Evolutionary conservation across 92 coral and sea anemone genomes (phyloP).

Genomic region (Meandrina meandrites): DNA sequence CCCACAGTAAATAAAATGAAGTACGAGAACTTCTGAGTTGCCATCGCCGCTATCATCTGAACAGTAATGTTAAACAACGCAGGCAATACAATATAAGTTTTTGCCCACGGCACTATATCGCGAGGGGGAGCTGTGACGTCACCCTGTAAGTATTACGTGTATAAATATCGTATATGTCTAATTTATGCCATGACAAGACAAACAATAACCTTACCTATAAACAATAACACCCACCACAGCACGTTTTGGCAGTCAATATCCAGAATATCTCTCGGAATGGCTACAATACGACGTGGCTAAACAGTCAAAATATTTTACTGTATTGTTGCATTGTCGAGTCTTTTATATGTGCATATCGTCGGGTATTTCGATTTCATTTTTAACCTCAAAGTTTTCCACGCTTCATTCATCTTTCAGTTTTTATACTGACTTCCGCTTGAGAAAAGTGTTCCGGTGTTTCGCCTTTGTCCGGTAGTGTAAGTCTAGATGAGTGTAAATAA

Average conservation of each 20-base stretch:
- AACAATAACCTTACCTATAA: neutral
- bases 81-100: neutral
- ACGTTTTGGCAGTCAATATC: neutral
- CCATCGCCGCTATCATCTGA: neutral
- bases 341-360: neutral
- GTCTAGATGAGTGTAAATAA: neutral
- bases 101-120: neutral
- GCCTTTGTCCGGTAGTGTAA: too few relatives aligned
- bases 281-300: neutral
- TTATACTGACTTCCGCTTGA: neutral
- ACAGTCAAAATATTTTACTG: neutral
- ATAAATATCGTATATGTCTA: neutral
- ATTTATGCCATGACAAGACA: neutral
- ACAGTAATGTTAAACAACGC: neutral
- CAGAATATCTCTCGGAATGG: too few relatives aligned
- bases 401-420: neutral
- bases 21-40: neutral
- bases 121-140: conserved; percentile 16
- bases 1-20: neutral
- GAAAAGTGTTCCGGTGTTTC: neutral
- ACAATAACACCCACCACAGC: neutral
- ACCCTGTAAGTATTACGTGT: neutral
- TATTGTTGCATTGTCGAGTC: neutral
- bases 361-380: neutral
- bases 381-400: neutral